Conservation (phyloP, 2,797 vertebrate genomes). For the Mallotus villosus region DNA sequence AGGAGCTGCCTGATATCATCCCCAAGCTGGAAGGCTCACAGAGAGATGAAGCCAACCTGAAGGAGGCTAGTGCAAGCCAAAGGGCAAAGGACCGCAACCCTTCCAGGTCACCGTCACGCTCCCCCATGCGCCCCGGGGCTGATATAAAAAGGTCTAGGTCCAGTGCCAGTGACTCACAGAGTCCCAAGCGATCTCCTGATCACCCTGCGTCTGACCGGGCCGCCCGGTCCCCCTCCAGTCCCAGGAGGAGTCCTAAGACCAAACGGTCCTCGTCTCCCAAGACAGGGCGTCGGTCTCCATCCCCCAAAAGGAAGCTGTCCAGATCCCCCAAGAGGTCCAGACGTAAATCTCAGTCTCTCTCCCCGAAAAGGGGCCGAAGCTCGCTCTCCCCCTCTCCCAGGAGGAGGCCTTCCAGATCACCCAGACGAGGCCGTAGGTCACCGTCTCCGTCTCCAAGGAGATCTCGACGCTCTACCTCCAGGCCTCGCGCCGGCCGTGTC, state of each 20-base stretch:
- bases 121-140: constrained; percentile 56
- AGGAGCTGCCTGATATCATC: constrained; percentile 79
- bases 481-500: constrained; percentile 33
- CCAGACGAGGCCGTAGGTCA: background rate
- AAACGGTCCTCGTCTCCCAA: constrained; percentile 41
- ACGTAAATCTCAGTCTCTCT: constrained; percentile 17
- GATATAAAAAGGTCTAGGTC: constrained; percentile 71
- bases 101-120: constrained; percentile 72
- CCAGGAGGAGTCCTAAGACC: background rate
- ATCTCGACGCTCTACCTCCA: constrained; percentile 42
- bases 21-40: constrained; percentile 75
- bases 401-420: constrained; percentile 26
- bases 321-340: constrained; percentile 61
- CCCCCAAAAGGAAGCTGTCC: constrained; percentile 50
- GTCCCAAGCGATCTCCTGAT: constrained; percentile 63
- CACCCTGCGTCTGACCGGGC: constrained; percentile 36
- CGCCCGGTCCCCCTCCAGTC: constrained; percentile 40
- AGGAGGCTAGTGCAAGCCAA: constrained; percentile 69
- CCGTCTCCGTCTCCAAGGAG: constrained; percentile 45
- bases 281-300: constrained; percentile 42
- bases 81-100: constrained; percentile 56
- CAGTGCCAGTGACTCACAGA: constrained; percentile 72
- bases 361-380: constrained; percentile 54
- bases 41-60: constrained; percentile 64
- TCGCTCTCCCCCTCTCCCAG: constrained; percentile 61